phyloP scores from a whole-genome alignment of 2,888 invertebrate genomes.

The Nemoura dubitans region DNA sequence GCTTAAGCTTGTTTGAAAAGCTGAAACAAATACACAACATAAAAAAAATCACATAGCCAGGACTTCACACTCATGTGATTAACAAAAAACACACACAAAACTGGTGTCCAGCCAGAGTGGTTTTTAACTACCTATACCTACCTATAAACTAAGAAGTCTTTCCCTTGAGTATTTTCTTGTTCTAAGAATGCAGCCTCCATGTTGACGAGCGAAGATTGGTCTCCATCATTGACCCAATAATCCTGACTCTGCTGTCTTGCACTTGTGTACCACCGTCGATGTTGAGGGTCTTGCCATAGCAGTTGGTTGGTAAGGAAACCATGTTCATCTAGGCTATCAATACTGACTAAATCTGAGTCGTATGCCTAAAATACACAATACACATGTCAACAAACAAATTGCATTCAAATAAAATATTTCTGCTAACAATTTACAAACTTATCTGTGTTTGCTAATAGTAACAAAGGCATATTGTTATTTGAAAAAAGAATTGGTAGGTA shows the following conservation, averaged over 20 bases:
- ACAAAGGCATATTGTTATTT: too few species aligned
- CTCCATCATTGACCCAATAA: conserved; percentile 84
- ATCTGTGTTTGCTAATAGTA: too few species aligned
- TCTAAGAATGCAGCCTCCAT: conserved; percentile 83
- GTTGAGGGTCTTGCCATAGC: conserved; percentile 84
- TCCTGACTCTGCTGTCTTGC: conserved; percentile 78
- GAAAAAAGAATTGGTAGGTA: too few species aligned
- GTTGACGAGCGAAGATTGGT: conserved; percentile 79
- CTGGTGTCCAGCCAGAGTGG: neutral
- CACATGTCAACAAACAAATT: neutral
- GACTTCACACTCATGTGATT: too few species aligned
- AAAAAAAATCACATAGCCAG: too few species aligned
- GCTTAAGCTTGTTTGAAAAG: conserved; percentile 71
- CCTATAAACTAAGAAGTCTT: conserved; percentile 82
- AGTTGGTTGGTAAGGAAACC: conserved; percentile 84
- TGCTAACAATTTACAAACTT: too few species aligned
- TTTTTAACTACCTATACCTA: conserved; percentile 56
- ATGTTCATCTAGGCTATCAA: conserved; percentile 87
- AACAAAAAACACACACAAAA: too few species aligned
- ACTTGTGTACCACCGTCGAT: conserved; percentile 87
- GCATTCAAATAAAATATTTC: too few species aligned
- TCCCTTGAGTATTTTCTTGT: conserved; percentile 62
- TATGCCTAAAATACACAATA: conserved; percentile 66
- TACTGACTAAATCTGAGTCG: conserved; percentile 80
- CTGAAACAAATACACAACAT: too few species aligned